These are phyloP conservation scores for Meloidogyne floridensis DNA, from an alignment of 1,140 invertebrate genomes.

Conservation along the genomic window DNA sequence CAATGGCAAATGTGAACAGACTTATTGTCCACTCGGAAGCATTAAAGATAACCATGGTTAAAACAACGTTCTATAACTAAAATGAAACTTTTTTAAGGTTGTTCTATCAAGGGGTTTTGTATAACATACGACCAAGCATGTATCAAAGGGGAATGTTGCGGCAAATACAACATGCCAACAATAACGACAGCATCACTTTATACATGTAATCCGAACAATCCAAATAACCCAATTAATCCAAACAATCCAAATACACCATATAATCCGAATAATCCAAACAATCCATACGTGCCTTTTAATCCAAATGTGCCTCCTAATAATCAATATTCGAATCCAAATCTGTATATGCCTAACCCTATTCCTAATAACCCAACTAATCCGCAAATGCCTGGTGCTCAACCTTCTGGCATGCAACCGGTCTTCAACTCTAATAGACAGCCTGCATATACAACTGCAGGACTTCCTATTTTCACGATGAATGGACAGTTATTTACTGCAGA, in stretches of 20 bases:
- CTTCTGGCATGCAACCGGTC: not conserved
- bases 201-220: too few species aligned
- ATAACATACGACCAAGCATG: not conserved
- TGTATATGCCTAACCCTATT: not conserved
- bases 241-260: too few species aligned
- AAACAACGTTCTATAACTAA: not conserved
- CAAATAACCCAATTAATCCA: too few species aligned
- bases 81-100: not conserved
- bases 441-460: not conserved
- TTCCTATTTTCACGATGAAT: constrained; percentile 7
- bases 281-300: not conserved
- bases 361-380: not conserved
- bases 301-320: not conserved
- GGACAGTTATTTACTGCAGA: not conserved
- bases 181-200: not conserved
- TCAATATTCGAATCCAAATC: not conserved
- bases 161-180: not conserved
- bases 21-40: not conserved
- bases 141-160: not conserved
- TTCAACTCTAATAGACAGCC: not conserved
- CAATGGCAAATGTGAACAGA: not conserved
- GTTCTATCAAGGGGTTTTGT: not conserved
- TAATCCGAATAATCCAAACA: too few species aligned
- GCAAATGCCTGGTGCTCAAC: not conserved
- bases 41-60: not conserved